A percentile compares a stretch with the other conserved stretches of the same genome.
Evolutionary conservation across 2,113 vertebrate species (phyloP).

Genomic region (Cavia porcellus): DNA sequence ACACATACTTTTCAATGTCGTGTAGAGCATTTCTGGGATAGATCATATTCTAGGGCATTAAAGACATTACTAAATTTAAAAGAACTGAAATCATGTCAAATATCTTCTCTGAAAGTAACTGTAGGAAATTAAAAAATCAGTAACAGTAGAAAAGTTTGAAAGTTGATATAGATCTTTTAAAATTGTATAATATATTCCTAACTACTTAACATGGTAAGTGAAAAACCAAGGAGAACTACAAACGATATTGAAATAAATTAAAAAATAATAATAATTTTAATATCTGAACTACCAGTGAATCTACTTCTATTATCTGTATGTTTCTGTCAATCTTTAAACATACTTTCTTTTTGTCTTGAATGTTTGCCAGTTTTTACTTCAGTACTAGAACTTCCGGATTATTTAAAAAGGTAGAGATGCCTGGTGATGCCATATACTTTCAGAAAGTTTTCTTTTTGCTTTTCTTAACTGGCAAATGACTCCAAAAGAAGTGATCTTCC

Average conservation of each 20-base stretch:
- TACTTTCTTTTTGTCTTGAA: background rate
- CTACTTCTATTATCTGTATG: background rate
- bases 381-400: background rate
- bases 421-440: background rate
- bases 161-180: background rate
- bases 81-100: background rate
- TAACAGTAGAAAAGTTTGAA: background rate
- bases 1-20: background rate
- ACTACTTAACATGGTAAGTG: background rate
- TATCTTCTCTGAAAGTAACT: background rate
- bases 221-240: background rate
- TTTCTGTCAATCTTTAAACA: background rate
- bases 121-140: conserved; percentile 4
- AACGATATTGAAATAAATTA: background rate
- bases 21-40: background rate
- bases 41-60: background rate
- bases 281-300: background rate
- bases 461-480: background rate
- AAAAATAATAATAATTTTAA: background rate
- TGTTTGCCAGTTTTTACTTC: background rate
- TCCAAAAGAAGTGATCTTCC: no score
- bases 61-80: background rate
- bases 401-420: background rate
- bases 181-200: background rate
- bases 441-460: background rate